These are phyloP conservation scores for Bellardia pandia DNA, from an alignment of 2,888 invertebrate species.

Conservation along the genomic window DNA sequence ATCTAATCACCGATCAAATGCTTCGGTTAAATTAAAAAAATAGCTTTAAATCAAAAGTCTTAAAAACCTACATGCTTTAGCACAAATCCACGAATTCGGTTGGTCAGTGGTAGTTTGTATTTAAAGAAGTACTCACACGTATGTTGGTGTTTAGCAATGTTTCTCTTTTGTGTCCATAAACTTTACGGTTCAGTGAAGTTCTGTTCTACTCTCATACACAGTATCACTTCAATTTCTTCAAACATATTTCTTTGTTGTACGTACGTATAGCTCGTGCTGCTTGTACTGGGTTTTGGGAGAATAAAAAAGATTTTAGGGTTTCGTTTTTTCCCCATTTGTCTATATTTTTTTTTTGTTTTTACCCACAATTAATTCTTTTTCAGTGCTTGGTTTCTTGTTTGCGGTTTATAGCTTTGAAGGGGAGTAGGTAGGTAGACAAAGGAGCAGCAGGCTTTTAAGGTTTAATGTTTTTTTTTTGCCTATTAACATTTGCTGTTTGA, in stretches of 20 bases:
- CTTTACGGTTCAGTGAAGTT: conserved; percentile 60
- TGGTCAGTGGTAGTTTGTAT: background rate
- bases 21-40: conserved; percentile 1
- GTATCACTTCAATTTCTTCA: background rate
- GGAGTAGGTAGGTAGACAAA: background rate
- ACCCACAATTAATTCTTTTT: conserved; percentile 14
- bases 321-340: conserved; percentile 9
- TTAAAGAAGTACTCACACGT: background rate
- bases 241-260: background rate
- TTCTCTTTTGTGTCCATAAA: conserved; percentile 44
- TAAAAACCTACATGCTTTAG: background rate
- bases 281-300: background rate
- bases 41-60: background rate
- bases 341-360: conserved; percentile 11
- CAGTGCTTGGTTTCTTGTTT: background rate
- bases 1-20: background rate
- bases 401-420: background rate
- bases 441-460: background rate
- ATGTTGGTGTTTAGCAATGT: conserved; percentile 17
- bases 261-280: background rate
- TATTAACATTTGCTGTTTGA: background rate
- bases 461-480: conserved; percentile 6
- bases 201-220: background rate
- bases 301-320: conserved; percentile 7
- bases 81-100: background rate